Evolutionary conservation across 2,888 invertebrate species (phyloP).

Genomic region (Synergus laeviventris): DNA sequence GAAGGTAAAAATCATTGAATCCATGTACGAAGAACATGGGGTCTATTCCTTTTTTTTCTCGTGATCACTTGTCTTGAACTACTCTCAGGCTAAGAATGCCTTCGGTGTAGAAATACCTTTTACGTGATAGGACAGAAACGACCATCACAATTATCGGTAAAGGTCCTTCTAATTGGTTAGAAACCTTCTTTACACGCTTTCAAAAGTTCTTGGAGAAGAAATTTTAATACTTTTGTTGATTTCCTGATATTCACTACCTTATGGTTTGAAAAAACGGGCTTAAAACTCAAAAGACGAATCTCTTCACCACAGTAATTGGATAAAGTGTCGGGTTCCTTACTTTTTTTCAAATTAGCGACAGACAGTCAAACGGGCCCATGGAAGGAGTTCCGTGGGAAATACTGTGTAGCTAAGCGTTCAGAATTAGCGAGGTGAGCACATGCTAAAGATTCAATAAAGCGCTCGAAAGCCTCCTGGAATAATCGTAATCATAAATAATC

Average conservation of each 20-base stretch:
- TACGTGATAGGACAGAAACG: constrained; percentile 37
- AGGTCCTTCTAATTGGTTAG: constrained; percentile 22
- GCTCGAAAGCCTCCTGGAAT: constrained; percentile 71
- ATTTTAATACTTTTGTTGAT: no score
- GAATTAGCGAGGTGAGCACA: constrained; percentile 71
- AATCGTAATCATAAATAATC: constrained; percentile 75
- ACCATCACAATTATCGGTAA: constrained; percentile 31
- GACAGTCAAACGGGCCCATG: neutral
- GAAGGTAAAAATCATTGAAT: constrained; percentile 33
- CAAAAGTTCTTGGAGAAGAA: neutral
- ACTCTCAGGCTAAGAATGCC: constrained; percentile 24
- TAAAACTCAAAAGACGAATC: no score
- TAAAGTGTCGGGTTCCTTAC: neutral
- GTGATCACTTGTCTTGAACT: constrained; percentile 12
- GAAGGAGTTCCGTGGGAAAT: constrained; percentile 23
- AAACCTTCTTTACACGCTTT: neutral
- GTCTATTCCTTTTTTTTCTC: constrained; percentile 21
- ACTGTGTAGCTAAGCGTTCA: constrained; percentile 59
- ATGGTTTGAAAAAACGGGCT: no score
- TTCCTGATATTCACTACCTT: no score
- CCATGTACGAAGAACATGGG: constrained; percentile 23
- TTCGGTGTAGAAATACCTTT: constrained; percentile 38
- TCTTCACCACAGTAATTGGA: neutral
- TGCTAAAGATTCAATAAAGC: constrained; percentile 73
- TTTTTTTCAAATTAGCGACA: constrained; percentile 19